A percentile compares a stretch with the other conserved stretches of the same genome.
Evolutionary conservation across 1,140 invertebrate species (phyloP).

Genomic region (Mamestra configurata): DNA sequence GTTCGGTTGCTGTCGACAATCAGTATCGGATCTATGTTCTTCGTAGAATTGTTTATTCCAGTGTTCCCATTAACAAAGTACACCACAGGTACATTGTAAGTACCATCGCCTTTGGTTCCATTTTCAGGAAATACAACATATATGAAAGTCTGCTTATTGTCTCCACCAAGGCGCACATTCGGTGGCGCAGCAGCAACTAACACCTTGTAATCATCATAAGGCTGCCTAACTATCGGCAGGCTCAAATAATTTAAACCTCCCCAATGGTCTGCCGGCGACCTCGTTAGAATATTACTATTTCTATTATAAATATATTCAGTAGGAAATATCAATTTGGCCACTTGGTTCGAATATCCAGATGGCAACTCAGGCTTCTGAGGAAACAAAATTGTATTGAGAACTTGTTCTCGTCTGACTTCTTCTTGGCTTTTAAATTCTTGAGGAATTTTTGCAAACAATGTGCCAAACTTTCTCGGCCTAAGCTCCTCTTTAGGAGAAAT

Average conservation of each 20-base stretch:
- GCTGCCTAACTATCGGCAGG: slow-evolving; percentile 69
- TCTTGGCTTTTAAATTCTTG: slow-evolving; percentile 58
- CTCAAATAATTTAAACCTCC: slow-evolving; percentile 60
- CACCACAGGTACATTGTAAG: slow-evolving; percentile 67
- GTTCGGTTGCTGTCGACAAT: slow-evolving; percentile 77
- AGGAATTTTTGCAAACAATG: slow-evolving; percentile 70
- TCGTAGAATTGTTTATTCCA: slow-evolving; percentile 45
- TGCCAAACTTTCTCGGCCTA: slow-evolving; percentile 61
- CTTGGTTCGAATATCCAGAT: slow-evolving; percentile 69
- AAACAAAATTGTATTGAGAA: slow-evolving; percentile 57
- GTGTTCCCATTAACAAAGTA: slow-evolving; percentile 72
- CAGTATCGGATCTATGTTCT: slow-evolving; percentile 66
- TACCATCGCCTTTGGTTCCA: slow-evolving; percentile 41
- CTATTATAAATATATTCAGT: slow-evolving; percentile 14
- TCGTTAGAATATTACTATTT: slow-evolving; percentile 19
- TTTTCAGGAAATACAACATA: slow-evolving; percentile 77
- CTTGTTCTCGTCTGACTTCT: slow-evolving; percentile 23
- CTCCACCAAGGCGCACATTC: slow-evolving; percentile 63
- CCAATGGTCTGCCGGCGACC: background rate
- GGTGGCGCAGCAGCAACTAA: slow-evolving; percentile 73
- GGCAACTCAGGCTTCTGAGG: slow-evolving; percentile 55
- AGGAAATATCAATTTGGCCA: slow-evolving; percentile 67
- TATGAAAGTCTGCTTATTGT: slow-evolving; percentile 64
- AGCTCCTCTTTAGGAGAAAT: slow-evolving; percentile 63
- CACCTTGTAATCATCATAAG: slow-evolving; percentile 70